Conservation (phyloP, 2,888 invertebrate genomes). For the Blastobasis lacticolella region DNA sequence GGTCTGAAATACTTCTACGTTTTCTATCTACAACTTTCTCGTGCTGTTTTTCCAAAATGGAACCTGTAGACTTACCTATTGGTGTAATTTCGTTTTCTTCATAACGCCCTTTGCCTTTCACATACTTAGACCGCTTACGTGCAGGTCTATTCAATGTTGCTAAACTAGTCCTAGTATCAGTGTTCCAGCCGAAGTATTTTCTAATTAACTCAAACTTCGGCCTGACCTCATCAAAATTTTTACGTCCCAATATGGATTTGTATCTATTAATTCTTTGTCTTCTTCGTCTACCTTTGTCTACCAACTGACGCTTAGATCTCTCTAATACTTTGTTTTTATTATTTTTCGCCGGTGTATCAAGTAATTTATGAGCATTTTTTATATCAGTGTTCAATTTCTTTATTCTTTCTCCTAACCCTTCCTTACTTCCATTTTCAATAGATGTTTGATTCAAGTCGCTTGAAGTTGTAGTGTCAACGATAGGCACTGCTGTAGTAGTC, state of each 20-base stretch:
- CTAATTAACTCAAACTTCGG: conserved; percentile 1
- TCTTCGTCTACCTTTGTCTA: conserved; percentile 5
- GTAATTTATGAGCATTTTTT: conserved; percentile 26
- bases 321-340: not conserved
- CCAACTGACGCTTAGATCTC: conserved; percentile 32
- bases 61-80: too few species aligned
- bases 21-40: conserved; percentile 15
- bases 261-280: conserved; percentile 15
- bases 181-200: not conserved
- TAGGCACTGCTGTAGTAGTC: too few species aligned
- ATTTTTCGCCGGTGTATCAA: conserved; percentile 16
- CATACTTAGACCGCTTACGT: too few species aligned
- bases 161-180: conserved; percentile 4
- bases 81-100: too few species aligned
- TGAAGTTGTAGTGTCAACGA: too few species aligned
- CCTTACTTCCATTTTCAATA: conserved; percentile 21
- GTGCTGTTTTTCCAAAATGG: conserved; percentile 12
- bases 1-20: conserved; percentile 14
- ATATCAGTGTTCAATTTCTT: conserved; percentile 37
- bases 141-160: too few species aligned
- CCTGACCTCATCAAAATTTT: conserved; percentile 3
- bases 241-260: conserved; percentile 15
- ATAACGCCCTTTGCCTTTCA: conserved; percentile 5
- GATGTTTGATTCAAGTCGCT: conserved; percentile 1
- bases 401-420: conserved; percentile 28